A percentile compares a stretch with the other conserved stretches of the same genome.
Evolutionary conservation across 35 echinoderm and acorn worm species (phyloP).

Genomic region (Stichopus chloronotus): DNA sequence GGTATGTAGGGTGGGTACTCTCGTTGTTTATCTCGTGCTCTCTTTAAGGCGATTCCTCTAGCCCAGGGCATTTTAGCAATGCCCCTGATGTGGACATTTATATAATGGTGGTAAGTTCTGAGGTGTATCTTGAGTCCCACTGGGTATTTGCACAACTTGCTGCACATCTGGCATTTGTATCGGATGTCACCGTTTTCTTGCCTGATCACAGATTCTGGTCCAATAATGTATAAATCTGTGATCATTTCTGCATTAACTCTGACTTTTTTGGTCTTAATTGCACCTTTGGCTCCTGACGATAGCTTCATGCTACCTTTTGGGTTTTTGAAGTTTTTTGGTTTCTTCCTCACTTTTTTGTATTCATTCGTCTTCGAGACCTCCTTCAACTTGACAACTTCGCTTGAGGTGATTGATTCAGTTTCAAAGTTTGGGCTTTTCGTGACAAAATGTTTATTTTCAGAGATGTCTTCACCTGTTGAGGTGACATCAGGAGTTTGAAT

Average conservation of each 20-base stretch:
- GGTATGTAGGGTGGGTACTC: background rate
- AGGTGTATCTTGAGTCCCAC: conserved; percentile 70
- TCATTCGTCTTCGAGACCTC: background rate
- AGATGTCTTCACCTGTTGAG: conserved; percentile 2
- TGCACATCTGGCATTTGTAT: conserved; percentile 54
- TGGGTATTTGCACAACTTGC: conserved; percentile 65
- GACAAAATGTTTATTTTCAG: background rate
- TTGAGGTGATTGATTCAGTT: conserved; percentile 32
- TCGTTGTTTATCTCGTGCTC: conserved; percentile 19
- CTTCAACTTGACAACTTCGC: background rate
- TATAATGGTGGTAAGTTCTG: conserved; percentile 45
- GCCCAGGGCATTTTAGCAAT: conserved; percentile 59
- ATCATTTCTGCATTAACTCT: conserved; percentile 31
- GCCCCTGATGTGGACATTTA: conserved; percentile 46
- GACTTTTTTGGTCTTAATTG: background rate
- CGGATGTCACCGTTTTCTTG: conserved; percentile 31
- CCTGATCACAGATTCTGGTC: conserved; percentile 49
- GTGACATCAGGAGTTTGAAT: conserved; percentile 67
- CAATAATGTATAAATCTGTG: conserved; percentile 48
- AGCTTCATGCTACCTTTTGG: background rate
- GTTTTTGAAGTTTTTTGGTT: conserved; percentile 20
- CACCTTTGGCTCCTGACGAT: background rate
- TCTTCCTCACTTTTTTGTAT: conserved; percentile 43
- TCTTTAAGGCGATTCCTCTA: conserved; percentile 39
- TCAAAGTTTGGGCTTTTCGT: background rate